Evolutionary conservation across 2,113 vertebrate genomes (phyloP), one percentile per base, ranked within the genome.

Genomic region (Taxidea taxus): DNA sequence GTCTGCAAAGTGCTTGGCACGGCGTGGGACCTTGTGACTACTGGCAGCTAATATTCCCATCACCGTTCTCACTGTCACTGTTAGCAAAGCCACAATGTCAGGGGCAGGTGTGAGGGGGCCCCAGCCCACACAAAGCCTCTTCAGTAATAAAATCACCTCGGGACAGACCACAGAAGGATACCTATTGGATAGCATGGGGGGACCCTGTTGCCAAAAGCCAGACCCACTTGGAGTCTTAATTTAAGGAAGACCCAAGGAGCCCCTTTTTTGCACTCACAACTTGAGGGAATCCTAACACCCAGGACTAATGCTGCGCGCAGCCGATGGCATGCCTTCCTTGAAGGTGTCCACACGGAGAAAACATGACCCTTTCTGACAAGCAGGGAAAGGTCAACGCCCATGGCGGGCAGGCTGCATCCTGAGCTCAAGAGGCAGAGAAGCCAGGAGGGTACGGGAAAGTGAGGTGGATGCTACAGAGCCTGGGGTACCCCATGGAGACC

Each of bases 371-470:
- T 64, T 86, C 88, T 56, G 80, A 80, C 77, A 44, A 66, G 78
- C 51, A 54, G 7, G 7, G 37, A 10, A 68, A 56, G 18, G n/a
- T 77, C 64, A 56, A 3, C 13, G 9, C n/a, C 2, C 11, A 0
- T 2, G n/a, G 34, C 5, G n/a, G 51, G 47, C 72, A 80, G 60
- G 37, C n/a, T 0, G 1, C 0, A 15, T 58, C 62, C 44, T 39
- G 77, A 31, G 37, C 51, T 64, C 66, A 2, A 0, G 10, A 39
- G 20, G 34, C 81, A 62, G 68, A 78, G 80, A n/a, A 20, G 7
- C n/a, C 0, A 0, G 49, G 20, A 29, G 3, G 54, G 7, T 13
- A 15, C 7, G 27, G 54, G 54, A 25, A n/a, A 85, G 31, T 7
- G 9, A 16, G 47, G 7, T 51, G 9, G 47, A 70, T 23, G 12